phyloP scores from a whole-genome alignment of 2,113 vertebrate species.

The Drymodes brunneopygia region DNA sequence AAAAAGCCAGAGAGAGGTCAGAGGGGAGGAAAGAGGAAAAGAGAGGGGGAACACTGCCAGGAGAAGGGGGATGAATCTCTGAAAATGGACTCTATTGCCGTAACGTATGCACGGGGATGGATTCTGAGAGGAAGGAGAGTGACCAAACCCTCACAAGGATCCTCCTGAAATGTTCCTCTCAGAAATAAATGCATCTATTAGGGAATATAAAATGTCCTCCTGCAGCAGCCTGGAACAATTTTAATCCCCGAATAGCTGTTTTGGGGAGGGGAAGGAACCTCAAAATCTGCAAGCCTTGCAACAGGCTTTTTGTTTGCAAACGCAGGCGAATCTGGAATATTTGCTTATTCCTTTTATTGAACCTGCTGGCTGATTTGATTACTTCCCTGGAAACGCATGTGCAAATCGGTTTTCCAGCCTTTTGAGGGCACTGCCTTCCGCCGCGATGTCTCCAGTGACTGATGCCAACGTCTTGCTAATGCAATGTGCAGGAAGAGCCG shows the following conservation, averaged over 20 bases:
- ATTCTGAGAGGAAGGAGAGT: rapidly evolving
- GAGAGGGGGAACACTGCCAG: not conserved
- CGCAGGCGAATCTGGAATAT: not conserved
- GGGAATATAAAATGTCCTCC: not conserved
- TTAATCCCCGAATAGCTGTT: not conserved
- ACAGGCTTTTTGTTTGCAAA: not conserved
- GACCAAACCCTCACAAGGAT: rapidly evolving
- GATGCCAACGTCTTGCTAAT: not conserved
- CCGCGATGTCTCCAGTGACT: not conserved
- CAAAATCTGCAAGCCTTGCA: not conserved
- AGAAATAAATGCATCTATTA: not conserved
- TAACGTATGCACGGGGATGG: not conserved
- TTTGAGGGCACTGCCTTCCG: conserved; percentile 8
- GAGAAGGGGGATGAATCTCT: not conserved
- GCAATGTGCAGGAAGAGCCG: not conserved
- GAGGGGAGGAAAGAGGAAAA: not conserved
- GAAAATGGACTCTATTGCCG: not conserved
- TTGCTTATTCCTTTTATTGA: not conserved
- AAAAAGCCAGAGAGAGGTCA: not conserved
- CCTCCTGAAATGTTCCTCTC: not conserved
- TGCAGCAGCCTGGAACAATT: not conserved
- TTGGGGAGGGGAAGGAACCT: not conserved
- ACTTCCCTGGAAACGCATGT: not conserved
- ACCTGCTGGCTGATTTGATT: conserved; percentile 18
- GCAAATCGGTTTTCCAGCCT: conserved; percentile 9